Base-by-base conservation (phyloP, 2,113 vertebrate genomes). In the Tragelaphus buxtoni region DNA sequence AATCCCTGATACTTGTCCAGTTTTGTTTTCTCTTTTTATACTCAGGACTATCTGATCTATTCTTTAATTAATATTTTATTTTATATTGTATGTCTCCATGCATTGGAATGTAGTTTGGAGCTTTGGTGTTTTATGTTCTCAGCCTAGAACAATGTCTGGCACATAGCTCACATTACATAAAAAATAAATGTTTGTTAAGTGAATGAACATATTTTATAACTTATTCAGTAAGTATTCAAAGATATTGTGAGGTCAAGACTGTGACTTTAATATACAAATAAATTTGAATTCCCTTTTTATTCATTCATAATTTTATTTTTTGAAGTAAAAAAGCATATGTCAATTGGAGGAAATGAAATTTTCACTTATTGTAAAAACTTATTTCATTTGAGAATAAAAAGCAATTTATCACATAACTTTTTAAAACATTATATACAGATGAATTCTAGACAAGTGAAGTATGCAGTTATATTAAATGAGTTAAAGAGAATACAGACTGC, bases 301-400 rank as follows among this genome's bases (percentile, higher is more conserved):
- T 61, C n/a, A 39, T 69, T 49, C 6, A 20, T 53, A 77, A 65
- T 58, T 76, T 3, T 81, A 94, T 83, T 80, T 80, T 63, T 86
- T 56, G 24, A 74, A 92, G 58, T 89, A 72, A 85, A 74, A 80
- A 84, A 72, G 53, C 22, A 51, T 85, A 80, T 56, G 11, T 56
- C 69, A 74, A 72, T 69, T 69, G 5, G 18, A 79, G 14, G 26
- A 88, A 94, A 91, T 69, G 3, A 53, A 84, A 39, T 14, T 69
- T 89, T 82, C 51, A 49, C 76, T 72, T 72, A 81, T 42, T 72
- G 6, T 74, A 92, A 94, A 96, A 96, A 28, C 3, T 22, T 32
- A 95, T 91, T 61, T 88, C 30, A 88, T 61, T 93, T 91, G 35
- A 88, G 55, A 30, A 74, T 83, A 45, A 76, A 90, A 93, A 90